Base-by-base conservation (phyloP, 2,797 vertebrate genomes). In the Lateolabrax maculatus region DNA sequence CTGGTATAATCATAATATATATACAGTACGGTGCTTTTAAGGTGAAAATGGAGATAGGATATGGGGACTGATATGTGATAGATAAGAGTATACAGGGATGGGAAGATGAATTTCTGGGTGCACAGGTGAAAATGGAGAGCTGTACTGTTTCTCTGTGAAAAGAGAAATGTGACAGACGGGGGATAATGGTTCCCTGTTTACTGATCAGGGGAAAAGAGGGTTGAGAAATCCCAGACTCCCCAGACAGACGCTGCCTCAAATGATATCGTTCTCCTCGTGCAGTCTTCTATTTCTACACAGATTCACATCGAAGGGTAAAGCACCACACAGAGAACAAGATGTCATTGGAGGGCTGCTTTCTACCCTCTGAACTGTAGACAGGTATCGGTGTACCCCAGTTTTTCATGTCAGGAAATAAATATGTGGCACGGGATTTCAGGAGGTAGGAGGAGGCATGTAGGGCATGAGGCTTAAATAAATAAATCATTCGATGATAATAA, bases 1-100 rank as follows among this genome's bases (percentile, higher is more conserved):
- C 89, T 93, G 93, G 91, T 95, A 90, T 94, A 93, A 93, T 95
- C 87, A 92, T 94, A 93, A 94, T 94, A 94, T 93, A 93, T 95
- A 92, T 95, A 95, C 94, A 95, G 92, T 95, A 93, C 91, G 93
- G 92, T 94, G 93, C 92, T 90, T 92, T 93, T 91, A 93, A 93
- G 91, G 91, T 94, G 93, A 91, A 88, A 85, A 92, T 92, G 90
- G 89, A 92, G 80, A 88, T 81, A 84, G 84, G 90, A 90, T 90
- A 91, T 81, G 74, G 84, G 92, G 90, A 76, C 69, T 92, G 92
- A 93, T 91, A 92, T 93, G 93, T 91, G 89, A 93, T 79, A 80
- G 85, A 85, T 89, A 87, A 86, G 89, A 88, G 90, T 85, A 90
- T 91, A 89, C 69, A 61, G 82, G 85, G 65, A 53, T 56, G 80